Base-by-base conservation (phyloP, 2,888 invertebrate genomes). In the Nyleta sp. region DNA sequence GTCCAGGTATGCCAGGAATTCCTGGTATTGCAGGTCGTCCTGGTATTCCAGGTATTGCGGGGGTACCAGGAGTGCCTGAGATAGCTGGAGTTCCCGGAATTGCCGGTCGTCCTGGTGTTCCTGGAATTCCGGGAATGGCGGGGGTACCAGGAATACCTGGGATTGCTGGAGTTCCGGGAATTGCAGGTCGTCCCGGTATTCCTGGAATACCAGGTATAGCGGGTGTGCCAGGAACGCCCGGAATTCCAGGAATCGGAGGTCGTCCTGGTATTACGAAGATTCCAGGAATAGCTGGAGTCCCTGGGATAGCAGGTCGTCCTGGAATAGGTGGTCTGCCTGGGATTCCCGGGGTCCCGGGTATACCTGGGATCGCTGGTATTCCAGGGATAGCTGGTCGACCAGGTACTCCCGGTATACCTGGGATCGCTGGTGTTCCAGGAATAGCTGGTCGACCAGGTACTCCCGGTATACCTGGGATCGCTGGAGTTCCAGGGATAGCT, bases 221-320 rank as follows among this genome's bases (percentile, higher is more conserved):
- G n/a, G 48, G 46, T 11, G 7, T 57, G 7, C 57, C 68, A 17
- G 20, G 28, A 18, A 17, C 18, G 0, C 67, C 55, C 15, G 67
- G 67, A 8, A 46, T 24, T 10, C 42, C 65, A 0, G 65, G 65
- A n/a, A 50, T 50, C 4, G 20, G 17, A 2, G 48, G 48, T 6
- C 31, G 33, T 4, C 46, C 50, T 5, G 84, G 82, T 18, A 85
- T 83, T 55, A 78, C 60, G 57, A 80, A 74, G 60, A 81, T 82
- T 35, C 65, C 79, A 20, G 82, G 82, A 7, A 81, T 80, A 2
- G 44, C 81, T 7, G 84, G 52, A 18, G n/a, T 52, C 11, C 20
- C 53, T n/a, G 55, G 55, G 10, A 15, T 40, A 0, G 33, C 52
- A 2, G 52, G 52, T 33, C 8, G 15, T 2, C 35, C 28, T 1